These are phyloP conservation scores for Oceanodroma tethys DNA, from an alignment of 2,113 vertebrate genomes.

Conservation along the genomic window DNA sequence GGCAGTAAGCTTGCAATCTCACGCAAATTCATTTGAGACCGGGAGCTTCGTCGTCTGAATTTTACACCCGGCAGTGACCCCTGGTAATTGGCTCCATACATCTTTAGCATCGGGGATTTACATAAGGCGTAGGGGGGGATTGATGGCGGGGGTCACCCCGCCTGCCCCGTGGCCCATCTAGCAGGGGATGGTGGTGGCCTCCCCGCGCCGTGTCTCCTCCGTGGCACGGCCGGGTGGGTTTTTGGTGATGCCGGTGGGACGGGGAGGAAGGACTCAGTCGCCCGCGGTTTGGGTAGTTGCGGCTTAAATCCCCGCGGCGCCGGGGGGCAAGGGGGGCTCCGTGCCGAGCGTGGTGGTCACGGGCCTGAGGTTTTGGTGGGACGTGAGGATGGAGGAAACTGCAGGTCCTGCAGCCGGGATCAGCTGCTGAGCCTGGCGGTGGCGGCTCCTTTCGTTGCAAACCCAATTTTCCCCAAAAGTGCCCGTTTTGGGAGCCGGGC, in stretches of 20 bases:
- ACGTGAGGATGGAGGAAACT: fast-evolving
- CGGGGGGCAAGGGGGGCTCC: background rate
- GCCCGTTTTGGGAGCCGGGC: background rate
- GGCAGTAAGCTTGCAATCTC: slow-evolving; percentile 39
- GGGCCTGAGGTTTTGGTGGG: background rate
- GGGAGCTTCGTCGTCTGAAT: background rate
- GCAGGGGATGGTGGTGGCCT: background rate
- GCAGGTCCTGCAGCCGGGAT: background rate
- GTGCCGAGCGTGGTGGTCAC: fast-evolving
- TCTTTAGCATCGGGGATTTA: slow-evolving; percentile 66
- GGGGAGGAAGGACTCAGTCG: background rate
- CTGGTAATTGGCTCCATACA: slow-evolving; percentile 71
- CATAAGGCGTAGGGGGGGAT: slow-evolving; percentile 39
- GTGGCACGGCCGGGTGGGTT: fast-evolving
- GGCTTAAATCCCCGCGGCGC: fast-evolving
- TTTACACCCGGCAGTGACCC: slow-evolving; percentile 44
- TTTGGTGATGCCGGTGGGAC: background rate
- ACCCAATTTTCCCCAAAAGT: background rate
- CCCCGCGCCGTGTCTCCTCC: background rate
- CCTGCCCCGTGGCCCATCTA: slow-evolving; percentile 13
- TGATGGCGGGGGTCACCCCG: slow-evolving; percentile 21
- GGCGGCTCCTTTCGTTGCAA: fast-evolving
- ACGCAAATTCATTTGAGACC: background rate
- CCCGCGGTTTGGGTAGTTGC: fast-evolving
- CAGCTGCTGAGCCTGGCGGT: background rate